Evolutionary conservation across 2,797 vertebrate genomes (phyloP).

Genomic region (Sternotherus odoratus): DNA sequence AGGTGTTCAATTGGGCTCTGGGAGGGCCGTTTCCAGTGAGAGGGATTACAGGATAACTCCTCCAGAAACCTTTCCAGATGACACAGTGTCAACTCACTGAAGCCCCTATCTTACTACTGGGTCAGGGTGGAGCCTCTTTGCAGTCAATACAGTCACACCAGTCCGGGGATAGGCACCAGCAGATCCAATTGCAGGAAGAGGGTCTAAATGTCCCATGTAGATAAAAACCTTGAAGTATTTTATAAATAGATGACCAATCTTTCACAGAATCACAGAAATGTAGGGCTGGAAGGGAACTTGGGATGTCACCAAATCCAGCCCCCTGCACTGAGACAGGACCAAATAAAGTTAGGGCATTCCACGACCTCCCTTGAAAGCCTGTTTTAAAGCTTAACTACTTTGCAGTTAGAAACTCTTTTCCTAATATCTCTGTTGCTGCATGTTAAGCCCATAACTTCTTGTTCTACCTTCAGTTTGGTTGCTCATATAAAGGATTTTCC

Average conservation of each 20-base stretch:
- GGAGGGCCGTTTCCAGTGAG: not conserved
- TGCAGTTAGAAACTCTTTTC: not conserved
- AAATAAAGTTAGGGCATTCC: not conserved
- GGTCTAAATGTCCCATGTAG: not conserved
- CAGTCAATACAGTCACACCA: not conserved
- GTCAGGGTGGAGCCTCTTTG: not conserved
- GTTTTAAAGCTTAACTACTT: not conserved
- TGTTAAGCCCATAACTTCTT: not conserved
- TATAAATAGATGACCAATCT: not conserved
- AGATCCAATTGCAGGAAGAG: not conserved
- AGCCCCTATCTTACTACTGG: slow-evolving; percentile 36
- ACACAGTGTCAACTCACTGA: slow-evolving; percentile 1
- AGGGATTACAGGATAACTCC: not conserved
- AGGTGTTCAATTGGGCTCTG: slow-evolving; percentile 25
- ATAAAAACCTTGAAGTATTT: not conserved
- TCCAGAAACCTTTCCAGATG: not conserved
- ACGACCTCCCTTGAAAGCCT: not conserved
- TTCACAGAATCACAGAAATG: not conserved
- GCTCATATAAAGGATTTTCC: not conserved
- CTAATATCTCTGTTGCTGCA: not conserved
- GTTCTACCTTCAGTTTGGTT: not conserved
- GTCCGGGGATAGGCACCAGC: not conserved
- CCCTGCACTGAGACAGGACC: not conserved
- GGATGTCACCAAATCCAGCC: not conserved
- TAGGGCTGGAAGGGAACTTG: not conserved